Evolutionary conservation across 2,113 vertebrate species (phyloP), one percentile per base, ranked within the genome.

Genomic region (Pedetes capensis): DNA sequence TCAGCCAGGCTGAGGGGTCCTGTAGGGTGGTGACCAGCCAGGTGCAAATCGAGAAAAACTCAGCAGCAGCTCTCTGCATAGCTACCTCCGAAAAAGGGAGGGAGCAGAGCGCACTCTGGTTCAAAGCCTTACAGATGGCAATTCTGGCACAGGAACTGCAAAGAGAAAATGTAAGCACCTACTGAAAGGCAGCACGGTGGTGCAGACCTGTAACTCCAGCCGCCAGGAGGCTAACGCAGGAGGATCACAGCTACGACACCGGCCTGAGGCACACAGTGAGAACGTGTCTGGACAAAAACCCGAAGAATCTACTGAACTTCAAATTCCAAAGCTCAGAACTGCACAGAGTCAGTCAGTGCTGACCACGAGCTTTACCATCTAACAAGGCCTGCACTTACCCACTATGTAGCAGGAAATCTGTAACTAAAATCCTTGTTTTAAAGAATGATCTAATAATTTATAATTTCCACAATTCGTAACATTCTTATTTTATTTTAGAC

Each of bases 401-500:
- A 57, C 57, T n/a, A 74, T 6, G 37, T 0, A 57, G 11, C 14
- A 39, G 44, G 47, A 47, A 32, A 25, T 23, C 14, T 57, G 4
- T 39, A 87, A 63, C 25, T 16, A 63, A 47, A 63, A 16, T 10
- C n/a, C 59, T 85, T 83, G 57, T 34, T 66, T 87, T 63, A 78
- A 37, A 78, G 4, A 66, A 25, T 8, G 13, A 53, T 27, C 49
- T 74, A n/a, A 32, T 74, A 51, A 71, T 79, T 86, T 53, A 68
- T 22, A 75, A 25, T 83, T 69, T 88, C 57, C 39, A 90, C 14
- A 53, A 78, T 61, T 82, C 42, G 69, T 29, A 91, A 87, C 29
- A 47, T 51, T 84, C 72, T 91, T 80, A 93, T 83, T 83, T 91
- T 80, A 93, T 83, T 83, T 93, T 47, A 94, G 64, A 72, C 2